A percentile compares a stretch with the other conserved stretches of the same genome.
Conservation (phyloP, 2,888 invertebrate species). For the Tuta absoluta region DNA sequence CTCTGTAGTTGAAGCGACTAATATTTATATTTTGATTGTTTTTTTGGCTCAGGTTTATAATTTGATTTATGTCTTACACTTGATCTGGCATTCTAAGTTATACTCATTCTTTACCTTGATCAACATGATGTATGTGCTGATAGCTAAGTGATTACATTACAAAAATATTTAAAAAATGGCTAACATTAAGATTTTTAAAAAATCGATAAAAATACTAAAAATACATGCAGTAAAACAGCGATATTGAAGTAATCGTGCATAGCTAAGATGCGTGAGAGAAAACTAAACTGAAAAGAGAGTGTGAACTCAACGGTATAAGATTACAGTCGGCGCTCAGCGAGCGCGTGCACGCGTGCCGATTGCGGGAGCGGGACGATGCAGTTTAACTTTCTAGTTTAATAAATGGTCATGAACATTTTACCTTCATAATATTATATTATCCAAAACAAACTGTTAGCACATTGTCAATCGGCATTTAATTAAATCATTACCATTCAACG, state of each 20-base stretch:
- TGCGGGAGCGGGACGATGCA: conserved; percentile 47
- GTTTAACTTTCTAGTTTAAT: conserved; percentile 58
- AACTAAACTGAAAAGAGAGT: conserved; percentile 34
- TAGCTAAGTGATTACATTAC: conserved; percentile 68
- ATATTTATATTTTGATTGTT: conserved; percentile 36
- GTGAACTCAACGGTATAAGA: conserved; percentile 53
- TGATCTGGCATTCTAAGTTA: conserved; percentile 62
- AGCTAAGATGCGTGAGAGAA: conserved; percentile 80
- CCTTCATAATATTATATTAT: conserved; percentile 61
- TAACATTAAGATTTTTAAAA: conserved; percentile 70
- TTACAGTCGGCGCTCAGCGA: conserved; percentile 41
- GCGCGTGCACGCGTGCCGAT: conserved; percentile 50
- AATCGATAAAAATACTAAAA: conserved; percentile 64
- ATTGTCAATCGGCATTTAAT: conserved; percentile 64
- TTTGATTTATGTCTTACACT: conserved; percentile 69
- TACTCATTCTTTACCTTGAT: conserved; percentile 65
- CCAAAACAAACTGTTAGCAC: conserved; percentile 73
- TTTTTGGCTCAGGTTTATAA: conserved; percentile 35
- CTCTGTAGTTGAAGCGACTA: conserved; percentile 58
- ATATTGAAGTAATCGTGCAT: conserved; percentile 77
- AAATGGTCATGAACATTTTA: conserved; percentile 71
- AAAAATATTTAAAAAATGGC: conserved; percentile 64
- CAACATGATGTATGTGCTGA: conserved; percentile 77
- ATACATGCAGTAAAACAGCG: conserved; percentile 75
- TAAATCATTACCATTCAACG: conserved; percentile 69